Conservation (phyloP, 2,888 invertebrate genomes). For the Ceratothoa steindachneri region DNA sequence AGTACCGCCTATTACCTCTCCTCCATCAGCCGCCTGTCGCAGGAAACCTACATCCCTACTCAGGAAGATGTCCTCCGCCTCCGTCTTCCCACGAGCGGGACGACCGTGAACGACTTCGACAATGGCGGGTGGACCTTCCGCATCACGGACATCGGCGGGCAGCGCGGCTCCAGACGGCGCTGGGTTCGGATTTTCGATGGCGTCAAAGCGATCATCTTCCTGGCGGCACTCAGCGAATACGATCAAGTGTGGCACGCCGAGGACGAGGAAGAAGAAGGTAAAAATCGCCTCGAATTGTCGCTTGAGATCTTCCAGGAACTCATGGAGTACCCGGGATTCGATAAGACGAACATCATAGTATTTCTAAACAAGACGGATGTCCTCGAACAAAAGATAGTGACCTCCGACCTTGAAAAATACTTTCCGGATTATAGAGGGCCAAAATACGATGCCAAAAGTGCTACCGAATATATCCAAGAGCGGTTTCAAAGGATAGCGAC, state of each 20-base stretch:
- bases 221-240: conserved; percentile 45
- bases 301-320: conserved; percentile 40
- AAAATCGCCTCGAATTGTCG: conserved; percentile 42
- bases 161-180: conserved; percentile 41
- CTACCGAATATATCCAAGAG: conserved; percentile 40
- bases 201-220: conserved; percentile 44
- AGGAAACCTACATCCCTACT: conserved; percentile 39
- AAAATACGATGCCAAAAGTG: conserved; percentile 25
- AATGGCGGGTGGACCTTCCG: conserved; percentile 43
- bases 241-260: conserved; percentile 45
- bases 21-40: conserved; percentile 27
- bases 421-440: conserved; percentile 43
- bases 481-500: conserved; percentile 22
- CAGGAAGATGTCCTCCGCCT: conserved; percentile 45
- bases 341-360: conserved; percentile 34
- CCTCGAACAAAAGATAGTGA: conserved; percentile 36
- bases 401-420: conserved; percentile 37
- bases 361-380: conserved; percentile 45
- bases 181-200: conserved; percentile 45
- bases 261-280: conserved; percentile 44
- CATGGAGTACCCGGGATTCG: conserved; percentile 34
- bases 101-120: conserved; percentile 42
- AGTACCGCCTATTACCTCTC: conserved; percentile 43
- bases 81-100: conserved; percentile 39
- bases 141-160: conserved; percentile 47